Conservation (phyloP, 2,888 invertebrate species). For the Slavum lentiscoides region DNA sequence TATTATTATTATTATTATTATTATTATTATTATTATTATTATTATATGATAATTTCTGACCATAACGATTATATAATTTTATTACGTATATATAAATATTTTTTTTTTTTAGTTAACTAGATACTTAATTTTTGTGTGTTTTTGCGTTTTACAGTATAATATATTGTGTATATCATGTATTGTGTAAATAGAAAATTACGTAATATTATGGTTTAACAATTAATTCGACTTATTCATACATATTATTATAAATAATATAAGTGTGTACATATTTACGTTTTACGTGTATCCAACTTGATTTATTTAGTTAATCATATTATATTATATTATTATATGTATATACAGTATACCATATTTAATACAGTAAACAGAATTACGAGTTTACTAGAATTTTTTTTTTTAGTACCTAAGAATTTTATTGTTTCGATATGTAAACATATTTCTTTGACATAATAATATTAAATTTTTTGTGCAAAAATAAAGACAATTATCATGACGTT, state of each 20-base stretch:
- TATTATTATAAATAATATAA: neutral
- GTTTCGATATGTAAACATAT: conserved; percentile 21
- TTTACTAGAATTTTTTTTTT: conserved; percentile 28
- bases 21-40: neutral
- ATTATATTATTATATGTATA: neutral
- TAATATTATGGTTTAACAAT: conserved; percentile 17
- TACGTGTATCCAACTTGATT: conserved; percentile 10
- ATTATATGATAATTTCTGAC: neutral
- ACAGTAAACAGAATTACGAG: conserved; percentile 31
- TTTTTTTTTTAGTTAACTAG: conserved; percentile 16
- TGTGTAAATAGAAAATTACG: conserved; percentile 17
- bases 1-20: neutral
- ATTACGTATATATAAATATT: neutral
- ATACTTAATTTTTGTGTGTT: conserved; percentile 7
- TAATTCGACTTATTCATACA: neutral
- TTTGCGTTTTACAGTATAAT: conserved; percentile 18
- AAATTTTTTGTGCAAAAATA: conserved; percentile 39
- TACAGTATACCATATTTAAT: conserved; percentile 19
- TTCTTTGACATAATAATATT: conserved; percentile 25
- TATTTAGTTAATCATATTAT: conserved; percentile 20
- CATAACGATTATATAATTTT: neutral
- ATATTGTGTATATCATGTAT: conserved; percentile 6
- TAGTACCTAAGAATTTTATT: conserved; percentile 20
- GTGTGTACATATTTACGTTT: conserved; percentile 11
- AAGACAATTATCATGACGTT: conserved; percentile 24